These are phyloP conservation scores for Drosophila hamatofila DNA, from an alignment of 2,888 invertebrate genomes.

Conservation along the genomic window DNA sequence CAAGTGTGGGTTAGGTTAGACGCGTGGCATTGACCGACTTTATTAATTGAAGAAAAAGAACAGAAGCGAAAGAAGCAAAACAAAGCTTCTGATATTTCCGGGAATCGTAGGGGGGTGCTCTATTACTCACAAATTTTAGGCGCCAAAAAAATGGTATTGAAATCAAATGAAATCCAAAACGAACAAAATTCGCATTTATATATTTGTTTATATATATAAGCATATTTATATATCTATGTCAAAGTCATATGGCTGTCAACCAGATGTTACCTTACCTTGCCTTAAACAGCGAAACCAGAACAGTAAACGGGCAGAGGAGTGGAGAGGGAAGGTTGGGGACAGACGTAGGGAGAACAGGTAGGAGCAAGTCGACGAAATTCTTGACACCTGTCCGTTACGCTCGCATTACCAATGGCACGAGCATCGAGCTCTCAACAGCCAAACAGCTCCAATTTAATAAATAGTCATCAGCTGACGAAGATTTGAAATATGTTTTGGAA, in stretches of 20 bases:
- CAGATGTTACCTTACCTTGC: slow-evolving; percentile 23
- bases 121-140: slow-evolving; percentile 12
- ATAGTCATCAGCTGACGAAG: slow-evolving; percentile 10
- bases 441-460: slow-evolving; percentile 24
- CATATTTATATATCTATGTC: slow-evolving; percentile 53
- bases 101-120: neutral
- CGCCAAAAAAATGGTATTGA: slow-evolving; percentile 2
- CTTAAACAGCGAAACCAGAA: slow-evolving; percentile 26
- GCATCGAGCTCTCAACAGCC: slow-evolving; percentile 13
- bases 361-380: slow-evolving; percentile 30
- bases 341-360: slow-evolving; percentile 2
- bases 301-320: neutral
- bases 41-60: slow-evolving; percentile 48
- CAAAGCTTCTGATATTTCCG: slow-evolving; percentile 12
- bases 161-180: slow-evolving; percentile 44
- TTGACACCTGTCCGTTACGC: slow-evolving; percentile 56
- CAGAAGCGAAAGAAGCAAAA: neutral
- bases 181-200: slow-evolving; percentile 24
- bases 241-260: slow-evolving; percentile 55
- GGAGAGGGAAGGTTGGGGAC: neutral
- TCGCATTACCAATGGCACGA: slow-evolving; percentile 51
- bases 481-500: neutral
- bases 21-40: slow-evolving; percentile 73
- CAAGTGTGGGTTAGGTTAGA: slow-evolving; percentile 42
- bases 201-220: neutral